phyloP scores from a whole-genome alignment of 2,113 vertebrate genomes.

The Scortum barcoo region DNA sequence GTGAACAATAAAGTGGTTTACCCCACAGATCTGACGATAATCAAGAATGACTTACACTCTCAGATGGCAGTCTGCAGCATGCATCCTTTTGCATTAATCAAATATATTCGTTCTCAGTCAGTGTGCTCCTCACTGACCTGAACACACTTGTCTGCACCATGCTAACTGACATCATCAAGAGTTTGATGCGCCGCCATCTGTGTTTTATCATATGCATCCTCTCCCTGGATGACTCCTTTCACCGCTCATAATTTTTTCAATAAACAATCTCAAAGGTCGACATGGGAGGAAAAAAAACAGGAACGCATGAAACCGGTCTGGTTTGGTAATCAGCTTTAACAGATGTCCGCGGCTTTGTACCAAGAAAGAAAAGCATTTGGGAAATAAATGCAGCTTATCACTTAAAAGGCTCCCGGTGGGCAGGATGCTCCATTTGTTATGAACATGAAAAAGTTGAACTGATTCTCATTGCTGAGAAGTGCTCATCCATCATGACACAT shows the following conservation, averaged over 20 bases:
- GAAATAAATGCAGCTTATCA: slow-evolving; percentile 75
- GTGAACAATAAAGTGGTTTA: not conserved
- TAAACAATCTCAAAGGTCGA: slow-evolving; percentile 67
- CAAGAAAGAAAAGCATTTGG: slow-evolving; percentile 48
- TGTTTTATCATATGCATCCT: slow-evolving; percentile 58
- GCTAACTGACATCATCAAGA: slow-evolving; percentile 59
- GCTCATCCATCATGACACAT: slow-evolving; percentile 42
- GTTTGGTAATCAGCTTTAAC: slow-evolving; percentile 69
- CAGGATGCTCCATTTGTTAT: slow-evolving; percentile 56
- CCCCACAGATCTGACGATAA: slow-evolving; percentile 2
- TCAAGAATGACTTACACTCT: slow-evolving; percentile 34
- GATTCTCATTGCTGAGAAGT: slow-evolving; percentile 45
- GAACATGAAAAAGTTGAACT: slow-evolving; percentile 42
- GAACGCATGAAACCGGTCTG: slow-evolving; percentile 60
- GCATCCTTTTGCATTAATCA: slow-evolving; percentile 39
- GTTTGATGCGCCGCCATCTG: slow-evolving; percentile 56
- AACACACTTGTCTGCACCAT: slow-evolving; percentile 32
- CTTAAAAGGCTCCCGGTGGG: slow-evolving; percentile 64
- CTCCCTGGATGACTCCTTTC: slow-evolving; percentile 57
- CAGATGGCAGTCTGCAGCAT: slow-evolving; percentile 3
- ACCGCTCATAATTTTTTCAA: slow-evolving; percentile 54
- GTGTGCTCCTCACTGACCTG: slow-evolving; percentile 20
- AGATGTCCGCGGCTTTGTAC: slow-evolving; percentile 63
- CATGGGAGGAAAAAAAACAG: slow-evolving; percentile 2
- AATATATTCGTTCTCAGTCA: slow-evolving; percentile 44